These are phyloP conservation scores for Drosophila orosa DNA, from an alignment of 1,140 invertebrate species.

Conservation along the genomic window DNA sequence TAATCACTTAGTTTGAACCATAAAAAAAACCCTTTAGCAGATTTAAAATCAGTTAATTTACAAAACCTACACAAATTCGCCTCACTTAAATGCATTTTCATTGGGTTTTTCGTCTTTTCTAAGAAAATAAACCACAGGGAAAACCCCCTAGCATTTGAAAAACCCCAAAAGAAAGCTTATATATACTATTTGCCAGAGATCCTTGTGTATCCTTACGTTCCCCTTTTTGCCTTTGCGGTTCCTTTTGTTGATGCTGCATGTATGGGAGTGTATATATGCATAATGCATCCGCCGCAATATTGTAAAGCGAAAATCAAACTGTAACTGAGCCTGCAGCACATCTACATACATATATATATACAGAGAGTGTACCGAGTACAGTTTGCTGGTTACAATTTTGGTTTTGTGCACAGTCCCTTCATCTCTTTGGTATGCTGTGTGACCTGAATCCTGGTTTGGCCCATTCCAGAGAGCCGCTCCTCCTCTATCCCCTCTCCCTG, in stretches of 20 bases:
- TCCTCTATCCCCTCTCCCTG: neutral
- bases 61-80: neutral
- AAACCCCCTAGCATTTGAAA: neutral
- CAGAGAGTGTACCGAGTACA: conserved; percentile 15
- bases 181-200: conserved; percentile 28
- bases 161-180: conserved; percentile 11
- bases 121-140: conserved; percentile 4
- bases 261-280: conserved; percentile 11
- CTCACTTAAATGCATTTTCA: conserved; percentile 2
- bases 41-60: neutral
- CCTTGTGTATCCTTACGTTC: neutral
- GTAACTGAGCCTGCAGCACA: conserved; percentile 30
- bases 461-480: conserved; percentile 9
- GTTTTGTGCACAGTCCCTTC: conserved; percentile 33
- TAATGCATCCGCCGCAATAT: conserved; percentile 29
- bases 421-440: conserved; percentile 15
- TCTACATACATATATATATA: neutral
- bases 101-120: neutral
- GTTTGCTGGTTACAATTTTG: conserved; percentile 69
- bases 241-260: conserved; percentile 21
- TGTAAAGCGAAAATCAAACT: conserved; percentile 46
- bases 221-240: conserved; percentile 18
- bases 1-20: neutral
- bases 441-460: conserved; percentile 56
- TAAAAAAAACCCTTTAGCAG: neutral